These are phyloP conservation scores for Falco columbarius DNA, from an alignment of 2,797 vertebrate genomes.

Conservation along the genomic window DNA sequence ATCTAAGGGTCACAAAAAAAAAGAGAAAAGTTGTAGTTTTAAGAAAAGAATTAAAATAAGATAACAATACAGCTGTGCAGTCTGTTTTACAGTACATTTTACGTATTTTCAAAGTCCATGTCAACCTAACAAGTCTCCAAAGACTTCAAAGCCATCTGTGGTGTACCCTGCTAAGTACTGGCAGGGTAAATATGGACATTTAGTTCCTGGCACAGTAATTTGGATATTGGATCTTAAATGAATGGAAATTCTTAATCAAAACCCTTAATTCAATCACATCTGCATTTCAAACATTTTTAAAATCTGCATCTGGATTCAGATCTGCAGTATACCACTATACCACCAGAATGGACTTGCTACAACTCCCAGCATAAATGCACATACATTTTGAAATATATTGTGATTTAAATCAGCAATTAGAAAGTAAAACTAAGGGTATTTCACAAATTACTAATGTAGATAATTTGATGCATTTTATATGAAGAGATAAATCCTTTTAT, in stretches of 20 bases:
- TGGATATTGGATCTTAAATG: background rate
- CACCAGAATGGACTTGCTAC: background rate
- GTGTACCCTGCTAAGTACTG: background rate
- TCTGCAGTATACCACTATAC: background rate
- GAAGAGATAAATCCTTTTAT: slow-evolving; percentile 10
- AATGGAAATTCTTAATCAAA: background rate
- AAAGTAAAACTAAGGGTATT: background rate
- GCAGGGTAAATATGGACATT: background rate
- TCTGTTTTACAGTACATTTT: background rate
- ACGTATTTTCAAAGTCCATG: background rate
- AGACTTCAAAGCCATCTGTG: background rate
- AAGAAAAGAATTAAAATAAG: background rate
- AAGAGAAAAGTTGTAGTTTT: background rate
- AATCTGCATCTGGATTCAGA: background rate
- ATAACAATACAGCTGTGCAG: background rate
- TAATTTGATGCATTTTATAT: background rate
- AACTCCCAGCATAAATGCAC: background rate
- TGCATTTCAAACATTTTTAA: background rate
- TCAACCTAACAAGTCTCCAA: background rate
- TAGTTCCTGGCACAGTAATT: background rate
- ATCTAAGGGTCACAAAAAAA: background rate
- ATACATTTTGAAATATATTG: background rate
- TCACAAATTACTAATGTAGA: background rate
- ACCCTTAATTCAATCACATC: background rate
- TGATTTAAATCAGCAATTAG: background rate